A percentile compares a stretch with the other conserved stretches of the same genome.
Evolutionary conservation across 2,113 vertebrate species (phyloP).

Genomic region (Dermatemys mawii): DNA sequence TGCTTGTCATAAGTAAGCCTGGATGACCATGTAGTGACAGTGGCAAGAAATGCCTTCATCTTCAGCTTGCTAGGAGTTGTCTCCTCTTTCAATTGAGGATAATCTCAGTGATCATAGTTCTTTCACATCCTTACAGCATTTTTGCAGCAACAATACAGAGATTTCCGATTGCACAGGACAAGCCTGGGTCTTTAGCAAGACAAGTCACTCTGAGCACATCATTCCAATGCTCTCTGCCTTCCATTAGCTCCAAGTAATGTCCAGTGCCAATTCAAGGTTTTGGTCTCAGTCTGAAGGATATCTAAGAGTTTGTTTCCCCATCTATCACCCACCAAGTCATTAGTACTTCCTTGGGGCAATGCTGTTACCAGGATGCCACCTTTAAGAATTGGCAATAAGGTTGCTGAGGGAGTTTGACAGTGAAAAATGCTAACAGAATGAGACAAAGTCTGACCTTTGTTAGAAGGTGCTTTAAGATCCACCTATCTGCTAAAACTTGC

Average conservation of each 20-base stretch:
- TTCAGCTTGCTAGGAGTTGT: background rate
- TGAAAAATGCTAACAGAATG: background rate
- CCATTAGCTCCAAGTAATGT: background rate
- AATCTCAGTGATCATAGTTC: background rate
- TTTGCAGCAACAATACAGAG: background rate
- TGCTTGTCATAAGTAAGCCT: background rate
- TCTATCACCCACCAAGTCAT: background rate
- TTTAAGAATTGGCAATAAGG: background rate
- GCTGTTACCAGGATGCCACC: background rate
- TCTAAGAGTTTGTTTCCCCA: background rate
- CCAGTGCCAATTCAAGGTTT: background rate
- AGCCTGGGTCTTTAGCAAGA: background rate
- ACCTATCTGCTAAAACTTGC: background rate
- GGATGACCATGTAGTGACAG: background rate
- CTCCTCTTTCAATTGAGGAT: background rate
- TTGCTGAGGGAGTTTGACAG: background rate
- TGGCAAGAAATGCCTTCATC: background rate
- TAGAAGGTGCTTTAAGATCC: background rate
- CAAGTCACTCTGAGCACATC: background rate
- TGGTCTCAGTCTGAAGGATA: background rate
- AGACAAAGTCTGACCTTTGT: background rate
- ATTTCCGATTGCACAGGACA: background rate
- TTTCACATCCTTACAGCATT: background rate
- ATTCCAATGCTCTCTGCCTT: background rate
- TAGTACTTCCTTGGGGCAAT: background rate